phyloP scores from a whole-genome alignment of 2,888 invertebrate species.

The Buathra laborator region DNA sequence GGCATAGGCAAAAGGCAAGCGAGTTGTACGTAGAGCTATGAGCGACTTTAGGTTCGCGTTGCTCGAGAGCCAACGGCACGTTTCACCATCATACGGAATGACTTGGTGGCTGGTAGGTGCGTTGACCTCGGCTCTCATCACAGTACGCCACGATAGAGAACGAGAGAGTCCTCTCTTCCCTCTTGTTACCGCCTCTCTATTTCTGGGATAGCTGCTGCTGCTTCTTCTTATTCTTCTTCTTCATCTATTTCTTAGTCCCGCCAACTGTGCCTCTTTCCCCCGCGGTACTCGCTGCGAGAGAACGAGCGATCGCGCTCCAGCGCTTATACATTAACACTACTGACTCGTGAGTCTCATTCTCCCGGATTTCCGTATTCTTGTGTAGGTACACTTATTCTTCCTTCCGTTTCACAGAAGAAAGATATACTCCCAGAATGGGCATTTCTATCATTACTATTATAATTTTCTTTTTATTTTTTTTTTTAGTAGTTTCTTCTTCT shows the following conservation, averaged over 20 bases:
- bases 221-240: constrained; percentile 59
- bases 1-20: not conserved
- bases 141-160: constrained; percentile 54
- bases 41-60: constrained; percentile 47
- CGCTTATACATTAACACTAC: constrained; percentile 49
- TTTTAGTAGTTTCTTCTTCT: not conserved
- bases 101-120: constrained; percentile 64
- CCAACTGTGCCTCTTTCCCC: constrained; percentile 1
- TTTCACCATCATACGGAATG: constrained; percentile 68
- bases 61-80: constrained; percentile 65
- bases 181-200: constrained; percentile 79
- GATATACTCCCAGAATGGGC: not conserved
- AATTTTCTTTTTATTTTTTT: not conserved
- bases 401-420: constrained; percentile 33
- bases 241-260: constrained; percentile 57
- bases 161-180: constrained; percentile 51
- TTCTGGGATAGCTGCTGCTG: constrained; percentile 70
- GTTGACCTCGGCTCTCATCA: constrained; percentile 66
- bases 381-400: constrained; percentile 14
- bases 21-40: not conserved
- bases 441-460: too few species aligned
- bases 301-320: constrained; percentile 64
- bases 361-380: constrained; percentile 33
- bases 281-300: constrained; percentile 34
- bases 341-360: constrained; percentile 17